These are phyloP conservation scores for Leptinotarsa lineolata DNA, from an alignment of 1,140 invertebrate species.

Conservation along the genomic window DNA sequence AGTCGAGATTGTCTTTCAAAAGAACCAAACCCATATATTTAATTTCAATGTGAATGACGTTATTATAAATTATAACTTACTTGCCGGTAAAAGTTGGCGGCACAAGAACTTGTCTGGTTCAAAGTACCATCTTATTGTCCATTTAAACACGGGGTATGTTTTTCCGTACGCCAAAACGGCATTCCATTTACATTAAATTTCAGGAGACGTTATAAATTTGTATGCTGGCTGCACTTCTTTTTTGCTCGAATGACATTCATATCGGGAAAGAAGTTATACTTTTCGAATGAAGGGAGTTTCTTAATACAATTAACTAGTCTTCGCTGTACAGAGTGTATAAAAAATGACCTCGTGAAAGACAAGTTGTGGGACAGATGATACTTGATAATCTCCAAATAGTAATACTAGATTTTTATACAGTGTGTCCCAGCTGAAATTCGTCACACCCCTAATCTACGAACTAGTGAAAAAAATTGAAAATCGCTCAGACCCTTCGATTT, in stretches of 20 bases:
- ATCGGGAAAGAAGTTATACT: neutral
- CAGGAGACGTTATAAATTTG: slow-evolving; percentile 49
- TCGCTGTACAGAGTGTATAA: too few species aligned
- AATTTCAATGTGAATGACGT: slow-evolving; percentile 48
- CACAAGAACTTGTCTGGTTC: slow-evolving; percentile 50
- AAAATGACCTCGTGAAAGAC: too few species aligned
- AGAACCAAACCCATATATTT: slow-evolving; percentile 45
- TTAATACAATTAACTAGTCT: neutral
- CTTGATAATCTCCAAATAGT: too few species aligned
- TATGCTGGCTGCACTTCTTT: slow-evolving; percentile 35
- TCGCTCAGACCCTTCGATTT: too few species aligned
- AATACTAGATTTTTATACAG: too few species aligned
- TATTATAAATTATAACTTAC: slow-evolving; percentile 51
- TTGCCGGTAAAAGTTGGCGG: slow-evolving; percentile 38
- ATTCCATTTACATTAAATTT: slow-evolving; percentile 51
- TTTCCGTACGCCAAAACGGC: slow-evolving; percentile 47
- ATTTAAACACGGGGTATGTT: slow-evolving; percentile 52
- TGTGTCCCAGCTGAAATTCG: too few species aligned
- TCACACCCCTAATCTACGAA: too few species aligned
- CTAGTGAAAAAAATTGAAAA: too few species aligned
- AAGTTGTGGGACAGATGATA: too few species aligned
- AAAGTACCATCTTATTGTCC: slow-evolving; percentile 53
- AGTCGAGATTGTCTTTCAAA: slow-evolving; percentile 24
- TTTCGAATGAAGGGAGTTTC: neutral
- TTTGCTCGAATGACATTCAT: slow-evolving; percentile 23